Evolutionary conservation across 2,797 vertebrate species (phyloP), one percentile per base, ranked within the genome.

Genomic region (Danio albolineatus): DNA sequence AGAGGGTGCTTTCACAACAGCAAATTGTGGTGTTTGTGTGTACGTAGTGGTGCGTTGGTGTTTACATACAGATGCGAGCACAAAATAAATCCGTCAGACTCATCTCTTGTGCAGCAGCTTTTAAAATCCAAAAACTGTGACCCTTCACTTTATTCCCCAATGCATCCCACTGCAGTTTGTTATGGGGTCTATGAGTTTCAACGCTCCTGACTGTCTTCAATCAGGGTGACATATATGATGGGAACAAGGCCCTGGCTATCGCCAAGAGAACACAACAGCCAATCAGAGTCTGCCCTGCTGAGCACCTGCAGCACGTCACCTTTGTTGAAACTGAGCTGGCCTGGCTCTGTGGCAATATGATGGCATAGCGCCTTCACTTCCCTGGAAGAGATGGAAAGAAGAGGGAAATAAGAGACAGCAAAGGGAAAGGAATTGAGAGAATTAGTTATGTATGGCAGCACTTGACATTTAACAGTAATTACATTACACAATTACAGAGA

Each of bases 271-370:
- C 97, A 97, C 78, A 92, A 90, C 85, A 98, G 92, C 95, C 96
- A 98, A 89, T 98, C 96, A 2, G 94, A 89, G 1, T 95, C 94
- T 0, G 94, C 93, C 41, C 93, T 93, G 84, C 93, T 91, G 87
- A 96, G 87, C 60, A 97, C 96, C 12, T 80, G 92, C 70, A 98
- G 90, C 71, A 94, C 36, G 8, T 98, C 96, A 0, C 97, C 97
- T 80, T 97, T 97, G 86, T 89, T 93, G 95, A 98, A 98, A 92
- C 97, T 97, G 87, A 97, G 95, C 79, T 97, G 98, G 53, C 95
- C 96, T 0, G 93, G 91, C 87, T 97, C 95, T 0, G 95, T 95
- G 87, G 96, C 97, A 9, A 96, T 93, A 86, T 96, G 96, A 90
- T 97, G 96, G 85, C 96, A 97, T 79, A 97, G 84, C 0, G 97